These are phyloP conservation scores for Sogatella furcifera DNA, from an alignment of 1,140 invertebrate genomes.

Conservation along the genomic window DNA sequence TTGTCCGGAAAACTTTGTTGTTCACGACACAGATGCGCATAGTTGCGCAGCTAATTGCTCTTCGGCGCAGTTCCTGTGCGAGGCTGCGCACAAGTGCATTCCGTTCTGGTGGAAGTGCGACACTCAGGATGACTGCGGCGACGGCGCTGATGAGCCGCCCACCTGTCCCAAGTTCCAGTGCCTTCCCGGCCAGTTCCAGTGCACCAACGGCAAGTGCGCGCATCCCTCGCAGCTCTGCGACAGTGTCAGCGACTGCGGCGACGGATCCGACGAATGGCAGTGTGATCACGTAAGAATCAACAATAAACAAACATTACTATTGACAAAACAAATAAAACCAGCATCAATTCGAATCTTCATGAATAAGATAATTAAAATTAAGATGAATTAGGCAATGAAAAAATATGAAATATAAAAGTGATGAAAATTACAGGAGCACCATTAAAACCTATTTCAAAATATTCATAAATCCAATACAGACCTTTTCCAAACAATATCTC, in stretches of 20 bases:
- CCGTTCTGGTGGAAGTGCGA: constrained; percentile 53
- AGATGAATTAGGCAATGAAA: too few relatives aligned
- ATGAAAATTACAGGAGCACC: too few relatives aligned
- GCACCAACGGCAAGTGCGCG: constrained; percentile 49
- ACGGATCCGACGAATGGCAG: constrained; percentile 45
- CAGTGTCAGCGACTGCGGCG: constrained; percentile 51
- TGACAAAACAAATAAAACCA: too few relatives aligned
- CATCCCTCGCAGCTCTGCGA: constrained; percentile 60
- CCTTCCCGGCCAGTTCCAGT: constrained; percentile 68
- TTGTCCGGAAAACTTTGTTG: constrained; percentile 71
- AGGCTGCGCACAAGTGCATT: constrained; percentile 57
- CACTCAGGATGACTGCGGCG: constrained; percentile 63
- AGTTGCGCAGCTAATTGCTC: constrained; percentile 69
- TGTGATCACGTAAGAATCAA: constrained; percentile 21
- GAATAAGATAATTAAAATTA: too few relatives aligned
- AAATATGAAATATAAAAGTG: too few relatives aligned
- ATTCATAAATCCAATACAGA: too few relatives aligned
- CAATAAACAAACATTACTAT: too few relatives aligned
- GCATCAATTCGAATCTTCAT: too few relatives aligned
- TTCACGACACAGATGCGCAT: constrained; percentile 45
- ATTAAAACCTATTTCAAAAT: too few relatives aligned
- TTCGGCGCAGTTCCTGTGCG: constrained; percentile 67
- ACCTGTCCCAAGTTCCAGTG: constrained; percentile 61
- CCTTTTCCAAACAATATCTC: too few relatives aligned
- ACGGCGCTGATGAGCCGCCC: constrained; percentile 61